Base-by-base conservation (phyloP, 1,140 invertebrate species). In the Hormaphis cornu region DNA sequence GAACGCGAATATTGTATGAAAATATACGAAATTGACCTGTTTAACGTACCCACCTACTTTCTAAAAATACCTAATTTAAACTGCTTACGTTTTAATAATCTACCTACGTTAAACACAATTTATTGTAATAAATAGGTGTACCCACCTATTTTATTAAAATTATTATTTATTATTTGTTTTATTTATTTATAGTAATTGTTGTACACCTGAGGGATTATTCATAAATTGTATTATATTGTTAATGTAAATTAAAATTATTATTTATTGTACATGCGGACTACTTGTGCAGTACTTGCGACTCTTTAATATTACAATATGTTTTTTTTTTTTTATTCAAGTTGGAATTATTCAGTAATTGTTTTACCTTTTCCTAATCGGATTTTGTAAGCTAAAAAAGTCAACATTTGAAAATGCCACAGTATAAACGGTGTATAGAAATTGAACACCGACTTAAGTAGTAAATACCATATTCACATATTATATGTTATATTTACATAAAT, bases 241-340 rank as follows among this genome's bases (percentile, higher is more conserved):
- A 54, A 54, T 54, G 30, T 54, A 54, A 54, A 54, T 35, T 53
- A n/a, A n/a, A n/a, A 35, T 35, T 54, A 54, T 54, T 54, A 54
- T 35, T 53, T 53, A 30, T 53, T 33, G 30, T 53, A 30, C 28
- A 53, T 33, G 20, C 5, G 40, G 8, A 3, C 40, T 42, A n/a
- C n/a, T n/a, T n/a, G n/a, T n/a, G n/a, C n/a, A n/a, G 40, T 42
- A 42, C 14, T 20, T 28, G 52, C 16, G 52, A 53, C 52, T 28
- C 52, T 24, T 53, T 53, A 5, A 54, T 20, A n/a, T n/a, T n/a
- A n/a, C n/a, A n/a, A n/a, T n/a, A n/a, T n/a, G n/a, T n/a, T n/a
- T 2, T 54, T 33, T 30, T 53, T 30, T 28, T 52, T 52, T 52
- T 52, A 12, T 54, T 33, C 18, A 1, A 54, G 33, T 24, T 54